Evolutionary conservation across 30 jellyfish, hydroid and myxozoan species (phyloP), one percentile per base, ranked within the genome.

Genomic region (Chrysaora quinquecirrha): DNA sequence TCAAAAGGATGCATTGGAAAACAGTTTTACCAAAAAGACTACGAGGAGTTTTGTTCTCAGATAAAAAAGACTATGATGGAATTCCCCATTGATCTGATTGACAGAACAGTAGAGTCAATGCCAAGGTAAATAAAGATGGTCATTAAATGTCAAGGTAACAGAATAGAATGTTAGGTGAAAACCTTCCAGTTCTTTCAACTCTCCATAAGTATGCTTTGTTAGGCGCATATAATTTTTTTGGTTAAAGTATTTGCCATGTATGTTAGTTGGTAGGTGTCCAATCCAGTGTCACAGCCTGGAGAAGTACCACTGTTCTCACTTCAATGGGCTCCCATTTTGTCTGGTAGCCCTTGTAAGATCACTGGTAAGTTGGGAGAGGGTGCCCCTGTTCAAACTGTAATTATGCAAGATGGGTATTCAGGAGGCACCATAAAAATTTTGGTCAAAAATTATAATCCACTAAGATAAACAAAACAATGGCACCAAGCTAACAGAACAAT

Each of bases 41-140:
- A 52, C 38, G 85, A 76, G 19, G 88, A 76, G 43, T 76, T 76
- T 1, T 60, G 72, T 22, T n/a, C 28, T 25, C 33, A 22, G 32
- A 60, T 60, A 9, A 60, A 60, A 20, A 21, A 60, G 11, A 60
- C 72, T n/a, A 60, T 60, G 72, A 21, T 60, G 23, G 72, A 60
- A 60, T 60, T 21, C n/a, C 72, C 72, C 33, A 21, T 12, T 60
- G 72, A 60, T 60, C 11, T 60, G 33, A 60, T 60, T 60, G 33
- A 60, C 72, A n/a, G 72, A n/a, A 60, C 33, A 6, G n/a, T 43
- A 60, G 32, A n/a, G 72, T 60, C 72, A 25, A 60, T 60, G 72
- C 72, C 72, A 21, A 60, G 33, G 72, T 20, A 22, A 60, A 60
- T 60, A 60, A 22, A 60, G 32, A 60, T 60, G 72, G 72, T 60